phyloP scores from a whole-genome alignment of 2,888 invertebrate genomes.

The Xestia xanthographa region DNA sequence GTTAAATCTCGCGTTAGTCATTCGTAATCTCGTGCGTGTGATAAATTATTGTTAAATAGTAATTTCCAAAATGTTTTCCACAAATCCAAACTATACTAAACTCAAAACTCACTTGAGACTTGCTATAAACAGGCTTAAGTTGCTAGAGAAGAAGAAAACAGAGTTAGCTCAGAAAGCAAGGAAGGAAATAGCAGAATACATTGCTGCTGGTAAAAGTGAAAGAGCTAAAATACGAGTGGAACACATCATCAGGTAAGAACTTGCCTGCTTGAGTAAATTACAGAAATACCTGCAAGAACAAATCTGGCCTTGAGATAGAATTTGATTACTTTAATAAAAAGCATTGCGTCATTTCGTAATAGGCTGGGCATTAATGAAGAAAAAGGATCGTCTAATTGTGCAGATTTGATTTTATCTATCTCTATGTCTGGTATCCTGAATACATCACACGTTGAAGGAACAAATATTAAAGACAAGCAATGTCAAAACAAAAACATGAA shows the following conservation, averaged over 20 bases:
- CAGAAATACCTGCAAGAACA: slow-evolving; percentile 32
- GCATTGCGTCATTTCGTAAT: slow-evolving; percentile 59
- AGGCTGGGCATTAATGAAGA: slow-evolving; percentile 22
- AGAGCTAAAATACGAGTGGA: slow-evolving; percentile 99
- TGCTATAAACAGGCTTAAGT: slow-evolving; percentile 97
- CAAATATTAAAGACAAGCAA: not conserved
- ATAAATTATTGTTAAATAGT: slow-evolving; percentile 45
- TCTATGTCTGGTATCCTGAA: not conserved
- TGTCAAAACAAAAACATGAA: not conserved
- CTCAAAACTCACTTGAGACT: slow-evolving; percentile 98
- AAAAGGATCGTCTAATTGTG: slow-evolving; percentile 19
- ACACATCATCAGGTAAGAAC: slow-evolving; percentile 96
- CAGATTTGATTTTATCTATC: not conserved
- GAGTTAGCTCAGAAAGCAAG: slow-evolving; percentile 98
- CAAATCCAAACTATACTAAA: slow-evolving; percentile 98
- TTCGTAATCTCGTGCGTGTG: slow-evolving; percentile 43
- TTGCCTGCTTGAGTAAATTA: not conserved
- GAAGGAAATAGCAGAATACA: slow-evolving; percentile 99
- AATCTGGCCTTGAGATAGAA: slow-evolving; percentile 40
- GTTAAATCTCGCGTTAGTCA: slow-evolving; percentile 65
- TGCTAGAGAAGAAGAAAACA: slow-evolving; percentile 99
- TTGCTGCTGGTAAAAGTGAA: slow-evolving; percentile 95
- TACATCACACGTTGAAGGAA: not conserved
- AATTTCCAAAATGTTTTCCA: slow-evolving; percentile 94
- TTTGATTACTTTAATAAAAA: slow-evolving; percentile 43